Evolutionary conservation across 2,888 invertebrate genomes (phyloP).

Genomic region (Tuta absoluta): DNA sequence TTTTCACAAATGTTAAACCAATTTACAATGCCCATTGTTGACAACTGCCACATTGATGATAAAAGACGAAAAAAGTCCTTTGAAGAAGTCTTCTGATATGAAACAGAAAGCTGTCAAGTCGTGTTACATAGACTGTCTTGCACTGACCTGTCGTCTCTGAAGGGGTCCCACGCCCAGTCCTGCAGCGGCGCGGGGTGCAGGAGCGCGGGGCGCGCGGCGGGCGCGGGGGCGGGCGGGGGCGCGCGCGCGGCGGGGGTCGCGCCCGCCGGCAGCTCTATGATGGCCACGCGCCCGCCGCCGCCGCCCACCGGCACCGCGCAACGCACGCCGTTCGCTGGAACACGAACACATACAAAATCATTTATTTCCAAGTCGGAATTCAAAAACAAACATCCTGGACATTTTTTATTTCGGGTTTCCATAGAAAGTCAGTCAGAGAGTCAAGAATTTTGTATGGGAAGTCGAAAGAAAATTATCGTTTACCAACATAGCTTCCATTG

Average conservation of each 20-base stretch:
- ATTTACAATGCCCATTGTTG: no score
- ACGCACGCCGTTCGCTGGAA: slow-evolving; percentile 88
- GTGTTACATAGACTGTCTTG: background rate
- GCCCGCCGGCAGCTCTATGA: slow-evolving; percentile 83
- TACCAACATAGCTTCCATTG: no score
- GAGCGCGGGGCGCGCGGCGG: slow-evolving; percentile 92
- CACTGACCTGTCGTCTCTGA: slow-evolving; percentile 83
- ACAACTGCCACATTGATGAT: no score
- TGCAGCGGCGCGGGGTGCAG: slow-evolving; percentile 94
- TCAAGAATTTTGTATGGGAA: no score
- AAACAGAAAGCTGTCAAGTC: no score
- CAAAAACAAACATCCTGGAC: no score
- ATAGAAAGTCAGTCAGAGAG: no score
- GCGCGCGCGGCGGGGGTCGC: slow-evolving; percentile 48
- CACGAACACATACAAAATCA: background rate
- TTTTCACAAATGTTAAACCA: no score
- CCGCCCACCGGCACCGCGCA: slow-evolving; percentile 95
- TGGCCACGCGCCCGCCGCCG: slow-evolving; percentile 93
- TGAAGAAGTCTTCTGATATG: no score
- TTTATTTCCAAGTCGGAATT: no score
- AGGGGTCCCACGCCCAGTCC: slow-evolving; percentile 98
- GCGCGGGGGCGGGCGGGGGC: slow-evolving; percentile 85
- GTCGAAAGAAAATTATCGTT: no score
- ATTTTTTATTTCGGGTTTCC: background rate
- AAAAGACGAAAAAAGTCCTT: no score